Evolutionary conservation across 2,113 vertebrate species (phyloP).

Genomic region (Rhodinocichla rosea): DNA sequence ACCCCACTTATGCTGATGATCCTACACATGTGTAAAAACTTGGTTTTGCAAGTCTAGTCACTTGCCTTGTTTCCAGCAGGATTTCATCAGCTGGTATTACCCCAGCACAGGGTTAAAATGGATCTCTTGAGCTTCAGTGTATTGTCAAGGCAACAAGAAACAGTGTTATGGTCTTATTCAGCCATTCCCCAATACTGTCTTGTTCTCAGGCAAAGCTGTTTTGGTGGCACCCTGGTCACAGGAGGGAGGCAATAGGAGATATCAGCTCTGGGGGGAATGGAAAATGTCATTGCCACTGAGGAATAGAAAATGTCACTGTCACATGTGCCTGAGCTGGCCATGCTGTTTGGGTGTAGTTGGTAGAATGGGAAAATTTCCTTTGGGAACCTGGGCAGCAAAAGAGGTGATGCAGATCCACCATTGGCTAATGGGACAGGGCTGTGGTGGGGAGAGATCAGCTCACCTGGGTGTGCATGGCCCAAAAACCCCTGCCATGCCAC

Average conservation of each 20-base stretch:
- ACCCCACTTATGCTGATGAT: neutral
- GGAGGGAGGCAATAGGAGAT: neutral
- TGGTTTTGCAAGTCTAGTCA: accelerated
- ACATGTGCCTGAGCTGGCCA: neutral
- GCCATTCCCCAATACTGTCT: neutral
- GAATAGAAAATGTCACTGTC: neutral
- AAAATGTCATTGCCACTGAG: neutral
- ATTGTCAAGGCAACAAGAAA: constrained; percentile 29
- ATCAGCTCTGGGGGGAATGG: neutral
- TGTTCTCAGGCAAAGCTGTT: neutral
- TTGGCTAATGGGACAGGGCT: neutral
- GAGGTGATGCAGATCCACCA: accelerated
- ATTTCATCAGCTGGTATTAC: neutral
- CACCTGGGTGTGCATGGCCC: accelerated
- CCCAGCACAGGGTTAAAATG: neutral
- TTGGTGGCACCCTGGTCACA: neutral
- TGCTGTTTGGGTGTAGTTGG: neutral
- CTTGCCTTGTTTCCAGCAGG: neutral
- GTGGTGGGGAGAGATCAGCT: neutral
- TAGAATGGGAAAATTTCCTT: neutral
- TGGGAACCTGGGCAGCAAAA: neutral
- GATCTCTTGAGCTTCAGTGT: neutral
- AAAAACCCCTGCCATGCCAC: accelerated
- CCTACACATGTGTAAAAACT: neutral
- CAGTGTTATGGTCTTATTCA: neutral